Evolutionary conservation across 2,888 invertebrate genomes (phyloP).

Genomic region (Drosophila atripex): DNA sequence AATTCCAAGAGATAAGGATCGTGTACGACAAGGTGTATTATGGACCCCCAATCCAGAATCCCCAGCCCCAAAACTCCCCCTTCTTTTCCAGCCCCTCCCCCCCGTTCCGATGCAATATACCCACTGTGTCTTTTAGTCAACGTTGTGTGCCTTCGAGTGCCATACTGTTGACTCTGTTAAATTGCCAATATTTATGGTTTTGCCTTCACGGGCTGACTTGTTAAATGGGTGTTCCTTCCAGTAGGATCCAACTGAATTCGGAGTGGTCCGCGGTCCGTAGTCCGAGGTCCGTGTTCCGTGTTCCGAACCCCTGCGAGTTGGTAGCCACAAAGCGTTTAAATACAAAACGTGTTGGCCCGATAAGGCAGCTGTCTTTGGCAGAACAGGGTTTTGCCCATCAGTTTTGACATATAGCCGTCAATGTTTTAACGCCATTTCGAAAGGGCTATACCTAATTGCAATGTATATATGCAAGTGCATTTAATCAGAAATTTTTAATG

Average conservation of each 20-base stretch:
- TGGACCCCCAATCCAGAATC: constrained; percentile 64
- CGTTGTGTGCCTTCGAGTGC: constrained; percentile 61
- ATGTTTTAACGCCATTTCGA: constrained; percentile 65
- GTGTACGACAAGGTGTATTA: constrained; percentile 84
- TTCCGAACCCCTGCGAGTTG: constrained; percentile 45
- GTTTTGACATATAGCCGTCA: constrained; percentile 69
- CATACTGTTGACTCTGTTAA: constrained; percentile 80
- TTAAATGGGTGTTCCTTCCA: constrained; percentile 83
- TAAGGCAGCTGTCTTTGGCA: constrained; percentile 46
- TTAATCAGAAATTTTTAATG: constrained; percentile 70
- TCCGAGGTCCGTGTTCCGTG: constrained; percentile 27
- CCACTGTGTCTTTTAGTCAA: constrained; percentile 10
- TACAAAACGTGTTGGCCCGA: constrained; percentile 75
- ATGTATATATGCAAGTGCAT: constrained; percentile 63
- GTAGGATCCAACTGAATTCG: constrained; percentile 23
- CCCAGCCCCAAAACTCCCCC: constrained; percentile 1
- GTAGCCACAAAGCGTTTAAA: constrained; percentile 76
- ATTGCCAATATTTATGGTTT: constrained; percentile 83
- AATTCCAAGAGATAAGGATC: constrained; percentile 83
- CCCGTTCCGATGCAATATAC: neutral
- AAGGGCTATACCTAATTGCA: constrained; percentile 14
- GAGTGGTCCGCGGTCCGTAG: constrained; percentile 17
- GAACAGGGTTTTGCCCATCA: constrained; percentile 48
- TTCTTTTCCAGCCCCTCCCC: constrained; percentile 6
- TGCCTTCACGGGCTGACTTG: constrained; percentile 83